phyloP scores from a whole-genome alignment of 2,113 vertebrate species.

The Glareola pratincola region DNA sequence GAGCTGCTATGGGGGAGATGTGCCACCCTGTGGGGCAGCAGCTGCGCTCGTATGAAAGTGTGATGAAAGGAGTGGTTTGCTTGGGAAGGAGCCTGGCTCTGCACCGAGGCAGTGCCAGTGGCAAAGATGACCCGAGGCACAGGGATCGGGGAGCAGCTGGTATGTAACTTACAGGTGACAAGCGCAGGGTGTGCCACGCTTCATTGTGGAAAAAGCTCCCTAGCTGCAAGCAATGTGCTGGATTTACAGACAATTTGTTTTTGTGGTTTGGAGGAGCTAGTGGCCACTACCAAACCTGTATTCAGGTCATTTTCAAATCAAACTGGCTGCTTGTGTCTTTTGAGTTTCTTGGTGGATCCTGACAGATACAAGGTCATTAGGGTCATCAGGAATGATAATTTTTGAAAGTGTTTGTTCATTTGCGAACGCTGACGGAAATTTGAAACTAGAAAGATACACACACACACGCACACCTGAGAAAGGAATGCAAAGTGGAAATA shows the following conservation, averaged over 20 bases:
- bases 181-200: not conserved
- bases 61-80: not conserved
- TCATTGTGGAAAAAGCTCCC: not conserved
- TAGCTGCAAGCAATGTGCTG: not conserved
- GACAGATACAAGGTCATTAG: not conserved
- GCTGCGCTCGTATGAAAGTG: not conserved
- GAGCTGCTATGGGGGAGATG: not conserved
- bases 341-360: not conserved
- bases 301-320: not conserved
- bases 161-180: not conserved
- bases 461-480: fast-evolving
- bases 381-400: not conserved
- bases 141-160: not conserved
- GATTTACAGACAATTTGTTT: not conserved
- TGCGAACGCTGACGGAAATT: not conserved
- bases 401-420: not conserved
- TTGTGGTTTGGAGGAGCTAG: not conserved
- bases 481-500: not conserved
- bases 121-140: not conserved
- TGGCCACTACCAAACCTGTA: not conserved
- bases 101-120: fast-evolving
- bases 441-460: not conserved
- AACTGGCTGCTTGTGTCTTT: not conserved
- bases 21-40: not conserved
- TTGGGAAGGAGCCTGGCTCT: not conserved